Base-by-base conservation (phyloP, 2,888 invertebrate genomes). In the Pteria penguin region DNA sequence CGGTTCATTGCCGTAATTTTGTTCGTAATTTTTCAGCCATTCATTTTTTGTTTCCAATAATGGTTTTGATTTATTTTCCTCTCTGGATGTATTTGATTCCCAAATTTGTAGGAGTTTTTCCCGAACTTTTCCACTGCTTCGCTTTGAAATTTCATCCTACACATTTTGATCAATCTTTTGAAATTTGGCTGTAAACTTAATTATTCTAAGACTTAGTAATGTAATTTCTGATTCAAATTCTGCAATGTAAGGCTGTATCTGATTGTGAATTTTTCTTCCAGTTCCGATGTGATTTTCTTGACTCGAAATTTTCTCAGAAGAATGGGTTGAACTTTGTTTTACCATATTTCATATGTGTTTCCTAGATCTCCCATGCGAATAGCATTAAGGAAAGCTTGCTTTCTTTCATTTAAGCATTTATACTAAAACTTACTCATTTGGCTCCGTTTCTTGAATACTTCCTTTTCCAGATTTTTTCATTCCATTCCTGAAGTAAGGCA, bases 261-360 rank as follows among this genome's bases (percentile, higher is more conserved):
- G 22, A 60, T 69, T 57, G 57, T 32, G 14, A 3, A 58, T 29
- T 69, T 36, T 1, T 69, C 69, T n/a, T 32, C 33, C 33, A 60
- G 33, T 69, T 69, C 58, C 36, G 57, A 31, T 18, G 24, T 29
- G 33, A 58, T 69, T 33, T 58, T 26, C 31, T 69, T 58, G 4
- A 69, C n/a, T 31, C 69, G 57, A 26, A 69, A 69, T 58, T 69
- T 69, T 33, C 69, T 69, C 26, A 60, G 69, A 27, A 69, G 58
- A 22, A 69, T 69, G 4, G 5, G 33, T 1, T 33, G 32, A 58
- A 58, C 69, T 31, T 26, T 29, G 22, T 69, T 69, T 33, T 33
- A 58, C 69, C 69, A 69, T 58, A 33, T 69, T 29, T 58, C 69
- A 69, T 69, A 69, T 2, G 58, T 69, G 33, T 69, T 36, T 2